Evolutionary conservation across 2,888 invertebrate species (phyloP).

Genomic region (Torymus texanus): DNA sequence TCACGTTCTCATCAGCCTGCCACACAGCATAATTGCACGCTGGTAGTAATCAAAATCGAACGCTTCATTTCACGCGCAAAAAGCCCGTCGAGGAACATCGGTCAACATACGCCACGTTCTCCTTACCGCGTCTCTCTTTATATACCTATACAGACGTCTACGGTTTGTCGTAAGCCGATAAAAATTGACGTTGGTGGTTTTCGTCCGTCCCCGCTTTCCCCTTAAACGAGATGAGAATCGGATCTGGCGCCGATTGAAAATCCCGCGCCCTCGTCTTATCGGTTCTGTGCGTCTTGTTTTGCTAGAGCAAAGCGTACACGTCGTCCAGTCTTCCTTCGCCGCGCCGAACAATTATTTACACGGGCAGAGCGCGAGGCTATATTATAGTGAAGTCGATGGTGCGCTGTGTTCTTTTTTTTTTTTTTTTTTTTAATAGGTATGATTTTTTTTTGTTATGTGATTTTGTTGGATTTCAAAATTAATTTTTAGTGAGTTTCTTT

Average conservation of each 20-base stretch:
- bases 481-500: too few relatives aligned
- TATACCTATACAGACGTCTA: not conserved
- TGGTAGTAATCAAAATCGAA: not conserved
- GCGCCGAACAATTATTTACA: slow-evolving; percentile 17
- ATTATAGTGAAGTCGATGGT: too few relatives aligned
- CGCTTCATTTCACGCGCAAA: not conserved
- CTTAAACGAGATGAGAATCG: slow-evolving; percentile 4
- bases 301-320: too few relatives aligned
- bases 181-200: not conserved
- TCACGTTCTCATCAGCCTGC: too few relatives aligned
- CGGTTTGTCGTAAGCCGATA: slow-evolving; percentile 10
- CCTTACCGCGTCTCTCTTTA: slow-evolving; percentile 4
- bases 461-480: too few relatives aligned
- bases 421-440: too few relatives aligned
- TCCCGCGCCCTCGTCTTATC: not conserved
- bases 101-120: slow-evolving; percentile 12
- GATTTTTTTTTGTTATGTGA: too few relatives aligned
- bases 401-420: too few relatives aligned
- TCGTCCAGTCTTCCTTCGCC: not conserved
- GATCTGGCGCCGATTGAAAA: not conserved
- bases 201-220: not conserved
- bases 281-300: not conserved
- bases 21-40: too few relatives aligned
- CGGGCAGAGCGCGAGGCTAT: not conserved
- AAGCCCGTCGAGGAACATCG: slow-evolving; percentile 15